Evolutionary conservation across 2,113 vertebrate genomes (phyloP).

Genomic region (Stegostoma tigrinum): DNA sequence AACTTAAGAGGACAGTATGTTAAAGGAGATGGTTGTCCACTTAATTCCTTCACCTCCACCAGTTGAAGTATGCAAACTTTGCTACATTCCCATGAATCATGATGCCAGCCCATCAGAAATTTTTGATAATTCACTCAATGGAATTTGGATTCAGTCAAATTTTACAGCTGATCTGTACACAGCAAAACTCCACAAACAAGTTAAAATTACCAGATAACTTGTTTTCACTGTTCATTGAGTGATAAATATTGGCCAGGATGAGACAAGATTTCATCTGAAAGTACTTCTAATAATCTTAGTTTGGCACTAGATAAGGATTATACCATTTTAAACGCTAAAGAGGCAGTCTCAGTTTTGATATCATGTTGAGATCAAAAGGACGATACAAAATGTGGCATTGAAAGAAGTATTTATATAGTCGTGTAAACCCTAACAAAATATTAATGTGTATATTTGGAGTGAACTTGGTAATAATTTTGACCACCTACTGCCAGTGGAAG

Average conservation of each 20-base stretch:
- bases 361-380: not conserved
- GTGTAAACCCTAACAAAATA: not conserved
- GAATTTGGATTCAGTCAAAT: not conserved
- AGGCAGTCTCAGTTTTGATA: not conserved
- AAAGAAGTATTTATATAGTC: not conserved
- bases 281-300: not conserved
- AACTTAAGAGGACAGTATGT: not conserved
- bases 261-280: not conserved
- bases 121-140: not conserved
- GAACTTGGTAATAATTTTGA: not conserved
- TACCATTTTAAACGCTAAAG: not conserved
- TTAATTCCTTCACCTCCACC: not conserved
- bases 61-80: not conserved
- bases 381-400: not conserved
- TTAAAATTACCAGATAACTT: not conserved
- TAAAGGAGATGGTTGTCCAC: not conserved
- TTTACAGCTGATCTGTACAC: not conserved
- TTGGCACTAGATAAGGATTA: not conserved
- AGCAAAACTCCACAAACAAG: not conserved
- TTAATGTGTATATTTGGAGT: not conserved
- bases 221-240: not conserved
- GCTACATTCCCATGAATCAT: not conserved
- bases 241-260: not conserved
- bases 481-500: not conserved
- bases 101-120: not conserved